Percentiles rank a stretch among this genome's conserved stretches.
These are phyloP conservation scores for Drosophila busckii DNA, from an alignment of 1,140 invertebrate species.

Conservation along the genomic window DNA sequence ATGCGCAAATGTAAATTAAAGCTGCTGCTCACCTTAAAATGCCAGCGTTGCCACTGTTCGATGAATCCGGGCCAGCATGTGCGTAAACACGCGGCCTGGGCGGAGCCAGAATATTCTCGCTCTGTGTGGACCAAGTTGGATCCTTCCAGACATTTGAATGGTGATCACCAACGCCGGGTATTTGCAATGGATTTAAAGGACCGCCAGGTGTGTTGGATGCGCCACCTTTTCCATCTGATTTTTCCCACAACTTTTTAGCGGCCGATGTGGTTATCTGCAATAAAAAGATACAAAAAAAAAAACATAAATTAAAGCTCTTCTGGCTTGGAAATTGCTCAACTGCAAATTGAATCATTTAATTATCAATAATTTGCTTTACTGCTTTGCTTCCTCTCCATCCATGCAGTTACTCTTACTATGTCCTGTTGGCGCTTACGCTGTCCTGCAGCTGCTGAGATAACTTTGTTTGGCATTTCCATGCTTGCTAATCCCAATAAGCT, in stretches of 20 bases:
- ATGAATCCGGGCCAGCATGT: conserved; percentile 65
- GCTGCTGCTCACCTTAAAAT: conserved; percentile 67
- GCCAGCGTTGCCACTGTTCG: conserved; percentile 70
- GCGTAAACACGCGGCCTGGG: conserved; percentile 65
- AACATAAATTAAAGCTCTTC: conserved; percentile 3
- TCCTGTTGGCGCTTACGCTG: conserved; percentile 1
- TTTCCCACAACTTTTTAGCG: conserved; percentile 78
- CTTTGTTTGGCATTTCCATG: conserved; percentile 18
- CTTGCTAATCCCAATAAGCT: conserved; percentile 13
- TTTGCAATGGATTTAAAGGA: conserved; percentile 72
- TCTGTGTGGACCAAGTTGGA: conserved; percentile 78
- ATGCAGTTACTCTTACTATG: too few species aligned
- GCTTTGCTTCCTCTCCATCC: too few species aligned
- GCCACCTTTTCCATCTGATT: conserved; percentile 73
- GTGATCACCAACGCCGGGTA: conserved; percentile 75
- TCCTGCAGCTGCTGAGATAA: conserved; percentile 16
- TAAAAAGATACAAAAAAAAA: conserved; percentile 2
- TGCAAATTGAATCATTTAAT: too few species aligned
- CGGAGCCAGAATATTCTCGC: conserved; percentile 72
- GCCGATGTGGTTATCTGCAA: conserved; percentile 78
- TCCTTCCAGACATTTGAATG: conserved; percentile 77
- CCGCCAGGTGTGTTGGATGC: conserved; percentile 59
- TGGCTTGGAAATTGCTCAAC: too few species aligned
- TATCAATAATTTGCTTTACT: too few species aligned
- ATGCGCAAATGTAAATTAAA: not conserved